phyloP scores from a whole-genome alignment of 2,113 vertebrate species.

The Spea multiplicata region DNA sequence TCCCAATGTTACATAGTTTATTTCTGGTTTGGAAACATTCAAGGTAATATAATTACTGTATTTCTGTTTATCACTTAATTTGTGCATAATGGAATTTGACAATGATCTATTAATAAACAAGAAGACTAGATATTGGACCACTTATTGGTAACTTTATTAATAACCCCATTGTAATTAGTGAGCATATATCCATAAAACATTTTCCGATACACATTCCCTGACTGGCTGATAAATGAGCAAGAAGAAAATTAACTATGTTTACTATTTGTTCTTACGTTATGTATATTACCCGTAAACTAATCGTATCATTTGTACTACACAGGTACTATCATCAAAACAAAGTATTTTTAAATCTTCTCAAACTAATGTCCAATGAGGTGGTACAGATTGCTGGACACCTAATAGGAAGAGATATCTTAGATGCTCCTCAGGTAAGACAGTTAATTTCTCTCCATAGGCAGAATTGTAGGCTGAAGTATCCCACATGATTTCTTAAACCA shows the following conservation, averaged over 20 bases:
- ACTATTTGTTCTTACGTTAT: background rate
- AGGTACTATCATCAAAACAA: conserved; percentile 44
- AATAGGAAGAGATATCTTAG: conserved; percentile 28
- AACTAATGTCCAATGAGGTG: conserved; percentile 43
- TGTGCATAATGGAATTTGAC: no score
- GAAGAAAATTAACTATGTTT: background rate
- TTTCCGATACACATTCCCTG: no score
- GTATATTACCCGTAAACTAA: no score
- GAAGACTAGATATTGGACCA: background rate
- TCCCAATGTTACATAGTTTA: conserved; percentile 33
- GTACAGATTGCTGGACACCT: conserved; percentile 11
- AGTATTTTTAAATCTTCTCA: conserved; percentile 41
- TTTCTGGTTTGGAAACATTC: conserved; percentile 44
- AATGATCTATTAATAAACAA: background rate
- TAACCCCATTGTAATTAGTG: no score
- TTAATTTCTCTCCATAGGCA: no score
- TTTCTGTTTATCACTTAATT: no score
- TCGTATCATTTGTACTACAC: background rate
- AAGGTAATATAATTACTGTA: conserved; percentile 24
- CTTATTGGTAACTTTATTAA: background rate
- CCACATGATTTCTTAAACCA: no score
- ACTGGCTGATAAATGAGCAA: no score
- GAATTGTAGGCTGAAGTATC: no score
- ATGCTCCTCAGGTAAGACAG: conserved; percentile 26
- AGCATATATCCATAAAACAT: no score